Conservation (phyloP, 2,797 vertebrate genomes). For the Sorex maritimensis region DNA sequence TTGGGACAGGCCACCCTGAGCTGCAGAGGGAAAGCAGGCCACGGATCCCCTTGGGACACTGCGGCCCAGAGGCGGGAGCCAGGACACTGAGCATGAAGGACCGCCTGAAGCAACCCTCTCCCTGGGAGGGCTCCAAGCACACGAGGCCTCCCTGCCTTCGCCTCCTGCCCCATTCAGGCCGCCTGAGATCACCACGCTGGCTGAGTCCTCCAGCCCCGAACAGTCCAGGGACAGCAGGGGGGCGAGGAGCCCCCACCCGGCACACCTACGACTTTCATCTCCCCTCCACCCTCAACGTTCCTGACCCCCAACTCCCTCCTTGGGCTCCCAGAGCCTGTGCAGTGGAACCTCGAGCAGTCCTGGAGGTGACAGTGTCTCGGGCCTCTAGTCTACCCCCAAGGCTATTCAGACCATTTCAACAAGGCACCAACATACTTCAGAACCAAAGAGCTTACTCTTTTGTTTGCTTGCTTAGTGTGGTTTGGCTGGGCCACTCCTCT, state of each 20-base stretch:
- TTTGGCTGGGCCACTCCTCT: too few relatives aligned
- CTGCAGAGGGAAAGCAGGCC: not conserved
- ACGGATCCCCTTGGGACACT: too few relatives aligned
- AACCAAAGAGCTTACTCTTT: not conserved
- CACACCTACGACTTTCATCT: not conserved
- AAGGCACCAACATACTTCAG: not conserved
- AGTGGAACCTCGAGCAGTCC: not conserved
- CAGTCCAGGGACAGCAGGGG: too few relatives aligned
- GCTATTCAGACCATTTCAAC: too few relatives aligned
- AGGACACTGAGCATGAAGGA: not conserved
- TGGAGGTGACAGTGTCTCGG: not conserved
- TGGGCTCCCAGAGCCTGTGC: not conserved
- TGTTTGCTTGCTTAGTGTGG: too few relatives aligned
- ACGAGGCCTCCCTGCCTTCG: not conserved
- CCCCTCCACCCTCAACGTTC: not conserved
- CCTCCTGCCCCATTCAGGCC: not conserved
- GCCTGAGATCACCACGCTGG: too few relatives aligned
- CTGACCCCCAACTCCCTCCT: not conserved
- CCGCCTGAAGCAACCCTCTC: not conserved
- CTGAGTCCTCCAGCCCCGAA: too few relatives aligned
- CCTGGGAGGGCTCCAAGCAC: not conserved
- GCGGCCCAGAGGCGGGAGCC: not conserved
- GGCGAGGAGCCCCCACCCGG: too few relatives aligned
- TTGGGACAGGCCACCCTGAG: too few relatives aligned
- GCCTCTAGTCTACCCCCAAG: not conserved